Base-by-base conservation (phyloP, 2,888 invertebrate genomes). In the Seira musarum region DNA sequence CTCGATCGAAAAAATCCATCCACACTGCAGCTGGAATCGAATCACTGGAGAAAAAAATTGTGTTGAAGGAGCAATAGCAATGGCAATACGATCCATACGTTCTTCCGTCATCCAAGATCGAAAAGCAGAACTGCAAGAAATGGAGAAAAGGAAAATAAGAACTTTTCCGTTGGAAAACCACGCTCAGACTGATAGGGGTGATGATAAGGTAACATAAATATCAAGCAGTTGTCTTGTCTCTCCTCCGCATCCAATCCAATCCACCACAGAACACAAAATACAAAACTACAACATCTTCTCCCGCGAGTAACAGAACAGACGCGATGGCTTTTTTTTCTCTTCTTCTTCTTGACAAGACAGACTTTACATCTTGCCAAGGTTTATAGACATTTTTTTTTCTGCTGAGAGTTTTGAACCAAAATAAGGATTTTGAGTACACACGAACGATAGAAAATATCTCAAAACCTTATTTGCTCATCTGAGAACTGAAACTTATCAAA, bases 91-190 rank as follows among this genome's bases (percentile, higher is more conserved):
- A 5, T 30, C 30, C 30, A 30, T 30, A 5, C 30, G 30, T 30
- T 5, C 30, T 30, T 2, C 2, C 30, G 30, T 30, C 8, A 30
- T 30, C 30, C 30, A 30, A 30, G 30, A 30, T n/a, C 30, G 78
- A 66, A 79, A 71, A 63, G 72, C 72, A 68, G 22, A 73, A 73
- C 60, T 53, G 60, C 13, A 67, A 40, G 72, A 66, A 46, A 57
- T 24, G 40, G 24, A 53, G 25, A 65, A 24, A 64, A 49, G n/a
- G 21, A 61, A 30, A 69, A 30, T 30, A 30, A 30, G 30, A 30
- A 30, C 30, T 30, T 30, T 30, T 30, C n/a, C n/a, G n/a, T 30
- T 30, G 3, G 30, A 30, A 30, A 67, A 21, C 13, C 35, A 21
- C 30, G 19, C 57, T 40, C 46, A 71, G 5, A 19, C 69, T 67